Percentiles rank a stretch among this genome's conserved stretches.
phyloP scores from a whole-genome alignment of 2,797 vertebrate species.

The Arrhamphus sclerolepis region DNA sequence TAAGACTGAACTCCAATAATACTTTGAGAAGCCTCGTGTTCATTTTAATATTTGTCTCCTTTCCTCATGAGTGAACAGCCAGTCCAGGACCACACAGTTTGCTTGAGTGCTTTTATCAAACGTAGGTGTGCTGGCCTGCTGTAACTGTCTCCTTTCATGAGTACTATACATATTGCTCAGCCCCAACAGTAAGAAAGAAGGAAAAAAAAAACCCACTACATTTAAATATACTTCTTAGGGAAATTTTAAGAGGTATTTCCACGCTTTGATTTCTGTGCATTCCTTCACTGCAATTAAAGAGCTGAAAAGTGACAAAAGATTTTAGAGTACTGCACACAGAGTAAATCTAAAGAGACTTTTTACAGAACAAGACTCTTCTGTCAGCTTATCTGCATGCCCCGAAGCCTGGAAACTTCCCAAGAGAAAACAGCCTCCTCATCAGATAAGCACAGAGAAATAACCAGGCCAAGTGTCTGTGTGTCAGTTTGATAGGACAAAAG shows the following conservation, averaged over 20 bases:
- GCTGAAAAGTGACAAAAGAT: constrained; percentile 14
- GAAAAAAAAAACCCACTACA: constrained; percentile 45
- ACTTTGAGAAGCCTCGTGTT: background rate
- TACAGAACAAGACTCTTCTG: constrained; percentile 24
- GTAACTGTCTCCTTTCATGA: constrained; percentile 35
- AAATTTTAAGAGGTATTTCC: constrained; percentile 48
- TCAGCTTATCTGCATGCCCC: constrained; percentile 21
- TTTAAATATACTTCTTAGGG: constrained; percentile 32
- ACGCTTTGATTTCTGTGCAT: constrained; percentile 10
- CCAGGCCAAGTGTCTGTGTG: constrained; percentile 18
- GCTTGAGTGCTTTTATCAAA: constrained; percentile 30
- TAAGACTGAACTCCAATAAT: constrained; percentile 1
- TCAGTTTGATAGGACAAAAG: constrained; percentile 21
- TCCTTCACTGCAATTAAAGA: constrained; percentile 1
- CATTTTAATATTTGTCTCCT: constrained; percentile 3
- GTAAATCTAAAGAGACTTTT: background rate
- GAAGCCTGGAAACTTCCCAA: constrained; percentile 44
- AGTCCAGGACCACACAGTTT: constrained; percentile 6
- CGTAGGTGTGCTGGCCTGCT: constrained; percentile 50
- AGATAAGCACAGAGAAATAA: constrained; percentile 50
- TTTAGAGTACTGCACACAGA: background rate
- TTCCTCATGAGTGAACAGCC: constrained; percentile 18
- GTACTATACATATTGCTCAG: constrained; percentile 29
- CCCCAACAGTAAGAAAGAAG: constrained; percentile 23
- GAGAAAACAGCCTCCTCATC: constrained; percentile 36